Percentiles rank a stretch among this genome's conserved stretches.
These are phyloP conservation scores for Diarsia mendica DNA, from an alignment of 2,888 invertebrate genomes.

Conservation along the genomic window DNA sequence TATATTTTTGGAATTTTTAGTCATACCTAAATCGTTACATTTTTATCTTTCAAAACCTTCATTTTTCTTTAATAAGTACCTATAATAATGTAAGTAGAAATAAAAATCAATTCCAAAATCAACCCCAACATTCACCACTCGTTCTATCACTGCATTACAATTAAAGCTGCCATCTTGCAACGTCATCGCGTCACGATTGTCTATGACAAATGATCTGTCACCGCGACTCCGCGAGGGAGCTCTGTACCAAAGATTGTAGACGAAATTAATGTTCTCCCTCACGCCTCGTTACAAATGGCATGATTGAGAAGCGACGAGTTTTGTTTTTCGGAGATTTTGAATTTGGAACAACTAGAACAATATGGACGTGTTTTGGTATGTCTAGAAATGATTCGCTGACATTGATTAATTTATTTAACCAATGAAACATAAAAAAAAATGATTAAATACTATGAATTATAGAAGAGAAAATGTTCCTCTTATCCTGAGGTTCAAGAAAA, in stretches of 20 bases:
- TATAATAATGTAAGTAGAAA: neutral
- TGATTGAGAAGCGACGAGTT: constrained; percentile 43
- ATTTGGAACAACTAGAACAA: constrained; percentile 19
- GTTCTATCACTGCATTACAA: constrained; percentile 66
- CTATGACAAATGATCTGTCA: constrained; percentile 73
- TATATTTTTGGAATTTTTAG: too few species aligned
- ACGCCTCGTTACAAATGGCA: constrained; percentile 68
- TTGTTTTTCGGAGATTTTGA: constrained; percentile 42
- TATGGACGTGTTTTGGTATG: neutral
- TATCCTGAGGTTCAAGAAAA: neutral
- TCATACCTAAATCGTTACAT: too few species aligned
- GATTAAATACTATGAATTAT: neutral
- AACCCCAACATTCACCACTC: constrained; percentile 44
- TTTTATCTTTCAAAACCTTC: too few species aligned
- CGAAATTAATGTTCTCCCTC: constrained; percentile 76
- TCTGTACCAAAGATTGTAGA: constrained; percentile 72
- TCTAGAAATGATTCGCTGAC: neutral
- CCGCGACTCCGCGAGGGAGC: constrained; percentile 65
- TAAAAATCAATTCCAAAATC: constrained; percentile 18
- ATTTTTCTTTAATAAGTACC: neutral
- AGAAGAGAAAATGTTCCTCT: neutral
- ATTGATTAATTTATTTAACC: neutral
- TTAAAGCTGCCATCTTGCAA: constrained; percentile 65
- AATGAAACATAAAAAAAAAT: too few species aligned
- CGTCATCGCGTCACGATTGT: constrained; percentile 64